These are phyloP conservation scores for Neogobius melanostomus DNA, from an alignment of 2,113 vertebrate species.

Conservation along the genomic window DNA sequence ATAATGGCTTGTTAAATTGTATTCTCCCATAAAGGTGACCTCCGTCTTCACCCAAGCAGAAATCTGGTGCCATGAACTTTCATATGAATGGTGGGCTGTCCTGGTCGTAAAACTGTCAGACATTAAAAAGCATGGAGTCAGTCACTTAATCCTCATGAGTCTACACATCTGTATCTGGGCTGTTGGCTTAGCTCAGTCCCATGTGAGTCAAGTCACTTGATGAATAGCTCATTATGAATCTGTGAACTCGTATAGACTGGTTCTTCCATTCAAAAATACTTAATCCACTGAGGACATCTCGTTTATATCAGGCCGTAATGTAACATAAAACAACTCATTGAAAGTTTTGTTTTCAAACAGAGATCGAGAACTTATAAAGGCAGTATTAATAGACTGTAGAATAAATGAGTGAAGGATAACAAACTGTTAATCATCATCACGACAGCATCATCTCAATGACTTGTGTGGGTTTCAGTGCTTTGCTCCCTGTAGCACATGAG, in stretches of 20 bases:
- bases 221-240: slow-evolving; percentile 42
- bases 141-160: slow-evolving; percentile 58
- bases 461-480: background rate
- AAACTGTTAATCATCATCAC: background rate
- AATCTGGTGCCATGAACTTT: slow-evolving; percentile 21
- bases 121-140: slow-evolving; percentile 54
- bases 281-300: background rate
- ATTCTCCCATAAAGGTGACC: slow-evolving; percentile 27
- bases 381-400: background rate
- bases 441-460: background rate
- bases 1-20: slow-evolving; percentile 1
- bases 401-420: background rate
- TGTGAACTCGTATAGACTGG: slow-evolving; percentile 18
- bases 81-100: slow-evolving; percentile 53
- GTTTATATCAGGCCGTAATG: background rate
- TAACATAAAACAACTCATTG: background rate
- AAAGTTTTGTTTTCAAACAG: slow-evolving; percentile 1
- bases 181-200: slow-evolving; percentile 34
- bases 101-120: slow-evolving; percentile 63
- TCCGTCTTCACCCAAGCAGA: slow-evolving; percentile 10
- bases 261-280: background rate
- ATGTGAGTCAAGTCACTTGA: slow-evolving; percentile 46
- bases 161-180: slow-evolving; percentile 36
- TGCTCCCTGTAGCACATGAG: background rate
- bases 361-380: background rate